Conservation (phyloP, 2,888 invertebrate genomes). For the Oligia strigilis region DNA sequence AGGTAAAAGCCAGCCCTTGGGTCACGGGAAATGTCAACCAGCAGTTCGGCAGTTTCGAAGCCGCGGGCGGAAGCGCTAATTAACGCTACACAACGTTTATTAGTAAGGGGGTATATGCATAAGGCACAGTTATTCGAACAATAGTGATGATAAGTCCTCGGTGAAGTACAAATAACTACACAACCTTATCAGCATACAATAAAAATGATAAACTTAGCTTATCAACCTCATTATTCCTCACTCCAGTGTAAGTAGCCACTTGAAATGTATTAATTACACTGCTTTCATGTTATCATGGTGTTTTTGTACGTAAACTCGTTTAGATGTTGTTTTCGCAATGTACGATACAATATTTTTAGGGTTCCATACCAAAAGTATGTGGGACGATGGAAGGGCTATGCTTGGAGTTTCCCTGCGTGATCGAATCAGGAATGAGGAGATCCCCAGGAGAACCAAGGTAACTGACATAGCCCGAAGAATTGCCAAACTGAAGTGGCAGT, state of each 20-base stretch:
- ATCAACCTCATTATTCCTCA: constrained; percentile 59
- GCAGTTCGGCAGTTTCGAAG: no score
- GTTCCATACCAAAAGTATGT: neutral
- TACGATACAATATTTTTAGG: neutral
- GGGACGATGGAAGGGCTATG: no score
- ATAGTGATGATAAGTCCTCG: constrained; percentile 25
- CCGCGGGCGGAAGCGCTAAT: no score
- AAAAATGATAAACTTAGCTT: constrained; percentile 61
- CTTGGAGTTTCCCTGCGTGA: no score
- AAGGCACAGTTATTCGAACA: constrained; percentile 14
- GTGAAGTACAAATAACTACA: constrained; percentile 45
- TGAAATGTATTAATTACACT: constrained; percentile 57
- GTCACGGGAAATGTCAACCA: no score
- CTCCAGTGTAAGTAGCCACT: constrained; percentile 58
- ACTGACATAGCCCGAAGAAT: no score
- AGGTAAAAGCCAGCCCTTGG: no score
- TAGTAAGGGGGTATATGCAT: no score
- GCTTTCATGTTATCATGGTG: constrained; percentile 47
- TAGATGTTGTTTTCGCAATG: constrained; percentile 29
- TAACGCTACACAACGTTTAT: no score
- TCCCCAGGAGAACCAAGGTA: no score
- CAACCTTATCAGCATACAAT: constrained; percentile 47
- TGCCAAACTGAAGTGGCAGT: no score
- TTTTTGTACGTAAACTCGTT: constrained; percentile 40
- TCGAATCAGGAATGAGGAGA: no score